These are phyloP conservation scores for Cairina moschata DNA, from an alignment of 2,113 vertebrate species.

Conservation along the genomic window DNA sequence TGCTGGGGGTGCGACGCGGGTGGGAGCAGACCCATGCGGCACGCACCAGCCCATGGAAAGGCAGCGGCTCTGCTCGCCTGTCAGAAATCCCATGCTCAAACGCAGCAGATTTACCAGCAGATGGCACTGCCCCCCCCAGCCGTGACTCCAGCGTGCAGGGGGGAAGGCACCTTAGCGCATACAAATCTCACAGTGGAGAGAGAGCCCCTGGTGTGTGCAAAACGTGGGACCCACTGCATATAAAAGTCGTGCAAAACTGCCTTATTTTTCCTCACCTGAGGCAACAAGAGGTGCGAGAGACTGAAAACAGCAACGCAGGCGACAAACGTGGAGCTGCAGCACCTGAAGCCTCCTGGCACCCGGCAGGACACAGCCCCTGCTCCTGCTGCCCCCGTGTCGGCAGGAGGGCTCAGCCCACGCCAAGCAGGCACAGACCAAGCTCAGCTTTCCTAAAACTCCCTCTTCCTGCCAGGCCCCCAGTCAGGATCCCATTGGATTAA, in stretches of 20 bases:
- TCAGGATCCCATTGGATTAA: constrained; percentile 74
- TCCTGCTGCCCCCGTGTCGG: rapidly evolving
- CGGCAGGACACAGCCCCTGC: rapidly evolving
- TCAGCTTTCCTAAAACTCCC: neutral
- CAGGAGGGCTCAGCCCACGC: rapidly evolving
- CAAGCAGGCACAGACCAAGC: neutral
- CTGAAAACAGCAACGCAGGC: neutral
- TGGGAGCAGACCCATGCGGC: neutral
- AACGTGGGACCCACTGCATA: neutral
- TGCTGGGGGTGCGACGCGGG: rapidly evolving
- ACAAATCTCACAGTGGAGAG: neutral
- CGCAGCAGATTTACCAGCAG: neutral
- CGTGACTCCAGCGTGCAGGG: rapidly evolving
- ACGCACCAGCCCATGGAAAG: neutral
- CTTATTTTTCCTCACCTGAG: neutral
- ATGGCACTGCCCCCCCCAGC: neutral
- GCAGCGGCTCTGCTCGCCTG: rapidly evolving
- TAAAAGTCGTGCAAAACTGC: neutral
- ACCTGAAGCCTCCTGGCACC: neutral
- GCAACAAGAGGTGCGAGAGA: rapidly evolving
- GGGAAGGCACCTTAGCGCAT: neutral
- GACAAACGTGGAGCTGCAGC: rapidly evolving
- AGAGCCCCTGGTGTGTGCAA: rapidly evolving
- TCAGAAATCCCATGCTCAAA: neutral
- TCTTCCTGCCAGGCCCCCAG: constrained; percentile 1